Evolutionary conservation across 2,888 invertebrate genomes (phyloP).

Genomic region (Morinoia aosen): DNA sequence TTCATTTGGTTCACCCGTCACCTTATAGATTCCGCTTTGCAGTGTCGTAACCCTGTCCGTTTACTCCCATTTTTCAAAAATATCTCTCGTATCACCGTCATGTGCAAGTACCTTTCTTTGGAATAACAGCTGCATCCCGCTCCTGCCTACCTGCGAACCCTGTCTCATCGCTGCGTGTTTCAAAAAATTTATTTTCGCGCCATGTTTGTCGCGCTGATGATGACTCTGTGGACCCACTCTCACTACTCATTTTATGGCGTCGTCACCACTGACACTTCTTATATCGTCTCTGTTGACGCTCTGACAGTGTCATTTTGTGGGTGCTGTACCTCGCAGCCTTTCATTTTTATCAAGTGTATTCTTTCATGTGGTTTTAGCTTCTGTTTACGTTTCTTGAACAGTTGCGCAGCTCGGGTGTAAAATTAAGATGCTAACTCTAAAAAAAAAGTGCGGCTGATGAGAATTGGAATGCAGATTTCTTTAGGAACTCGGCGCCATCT

Average conservation of each 20-base stretch:
- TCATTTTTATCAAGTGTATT: neutral
- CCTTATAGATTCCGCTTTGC: too few species aligned
- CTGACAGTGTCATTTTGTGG: neutral
- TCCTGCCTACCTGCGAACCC: neutral
- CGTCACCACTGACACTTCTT: neutral
- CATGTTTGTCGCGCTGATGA: neutral
- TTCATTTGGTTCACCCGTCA: too few species aligned
- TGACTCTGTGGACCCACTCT: neutral
- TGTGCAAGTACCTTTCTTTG: neutral
- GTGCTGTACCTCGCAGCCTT: neutral
- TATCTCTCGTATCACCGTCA: neutral
- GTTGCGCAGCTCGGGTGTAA: neutral
- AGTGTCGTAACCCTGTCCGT: neutral
- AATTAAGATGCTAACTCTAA: neutral
- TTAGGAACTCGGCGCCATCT: too few species aligned
- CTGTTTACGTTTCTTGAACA: neutral
- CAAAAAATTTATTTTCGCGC: neutral
- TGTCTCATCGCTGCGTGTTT: neutral
- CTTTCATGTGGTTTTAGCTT: neutral
- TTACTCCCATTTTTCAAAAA: neutral
- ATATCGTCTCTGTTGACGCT: neutral
- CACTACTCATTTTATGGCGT: neutral
- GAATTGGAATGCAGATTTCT: too few species aligned
- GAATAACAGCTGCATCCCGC: neutral
- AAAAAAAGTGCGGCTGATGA: too few species aligned